Base-by-base conservation (phyloP, 2,113 vertebrate genomes). In the Limanda limanda region DNA sequence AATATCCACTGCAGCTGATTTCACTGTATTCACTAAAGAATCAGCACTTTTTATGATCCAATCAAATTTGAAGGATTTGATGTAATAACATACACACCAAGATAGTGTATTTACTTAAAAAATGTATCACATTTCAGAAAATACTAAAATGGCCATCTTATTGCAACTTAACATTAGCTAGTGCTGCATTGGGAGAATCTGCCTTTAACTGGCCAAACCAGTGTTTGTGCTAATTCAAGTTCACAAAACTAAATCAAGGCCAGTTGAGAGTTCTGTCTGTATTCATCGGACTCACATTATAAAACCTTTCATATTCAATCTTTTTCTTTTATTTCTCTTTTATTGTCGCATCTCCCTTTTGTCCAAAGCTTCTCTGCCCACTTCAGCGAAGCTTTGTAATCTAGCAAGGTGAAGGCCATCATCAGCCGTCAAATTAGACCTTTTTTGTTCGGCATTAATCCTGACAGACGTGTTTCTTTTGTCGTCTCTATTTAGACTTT, bases 391-490 rank as follows among this genome's bases (percentile, higher is more conserved):
- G 17, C 35, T 54, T 54, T 58, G 27, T 74, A 60, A 77, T 84
- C 37, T 52, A 24, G 10, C 60, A 71, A 68, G 17, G 45, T 84
- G 79, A 90, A 79, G 72, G 52, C 57, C 52, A 77, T 81, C 78
- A 76, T 86, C 62, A 71, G 61, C 10, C 1, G 25, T 21, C 27
- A 83, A 82, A 90, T 88, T 61, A 68, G 40, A 24, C 24, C n/a
- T 37, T 57, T 79, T 86, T 84, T 78, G 70, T 74, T 68, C 65
- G 42, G 47, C 1, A 20, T 72, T 85, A 85, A 81, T 85, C 79
- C 68, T 58, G 48, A 73, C 42, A 14, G 78, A 74, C 70, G 40
- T 35, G 64, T 42, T 84, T 78, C 68, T 42, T 84, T 81, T 84
- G 59, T 82, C 75, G n/a, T 2, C 55, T 57, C 60, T 31, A 5